These are phyloP conservation scores for Xylocopa sonorina DNA, from an alignment of 1,140 invertebrate species.

Conservation along the genomic window DNA sequence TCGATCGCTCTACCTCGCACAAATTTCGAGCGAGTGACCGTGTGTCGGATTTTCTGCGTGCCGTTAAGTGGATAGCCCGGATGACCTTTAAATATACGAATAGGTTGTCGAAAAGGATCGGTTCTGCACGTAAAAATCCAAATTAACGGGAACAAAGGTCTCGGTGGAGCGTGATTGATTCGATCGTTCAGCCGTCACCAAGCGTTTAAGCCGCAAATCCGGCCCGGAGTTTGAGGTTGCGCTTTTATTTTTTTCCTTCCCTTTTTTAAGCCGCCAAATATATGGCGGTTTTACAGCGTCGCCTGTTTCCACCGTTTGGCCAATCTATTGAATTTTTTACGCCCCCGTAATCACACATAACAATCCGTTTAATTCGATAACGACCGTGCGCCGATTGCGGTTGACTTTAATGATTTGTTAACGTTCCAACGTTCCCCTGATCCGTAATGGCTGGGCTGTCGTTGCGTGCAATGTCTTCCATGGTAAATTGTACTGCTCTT, in stretches of 20 bases:
- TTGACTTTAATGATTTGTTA: constrained; percentile 22
- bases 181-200: constrained; percentile 56
- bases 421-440: neutral
- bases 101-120: constrained; percentile 29
- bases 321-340: constrained; percentile 53
- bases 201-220: constrained; percentile 61
- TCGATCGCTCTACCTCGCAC: neutral
- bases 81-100: constrained; percentile 34
- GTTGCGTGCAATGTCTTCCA: neutral
- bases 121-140: constrained; percentile 40
- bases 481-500: neutral
- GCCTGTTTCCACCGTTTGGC: neutral
- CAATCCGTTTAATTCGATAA: constrained; percentile 44
- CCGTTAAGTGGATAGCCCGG: neutral
- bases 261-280: constrained; percentile 34
- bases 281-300: constrained; percentile 37
- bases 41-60: neutral
- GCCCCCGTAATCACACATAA: constrained; percentile 17
- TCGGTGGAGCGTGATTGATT: constrained; percentile 60
- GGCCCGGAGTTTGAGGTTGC: constrained; percentile 44
- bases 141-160: constrained; percentile 59
- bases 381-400: constrained; percentile 2
- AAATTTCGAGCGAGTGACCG: constrained; percentile 13
- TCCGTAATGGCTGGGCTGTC: too few relatives aligned
- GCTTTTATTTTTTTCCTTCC: constrained; percentile 51